Percentiles rank a stretch among this genome's conserved stretches.
Conservation (phyloP, 2,113 vertebrate species). For the Gymnogyps californianus region DNA sequence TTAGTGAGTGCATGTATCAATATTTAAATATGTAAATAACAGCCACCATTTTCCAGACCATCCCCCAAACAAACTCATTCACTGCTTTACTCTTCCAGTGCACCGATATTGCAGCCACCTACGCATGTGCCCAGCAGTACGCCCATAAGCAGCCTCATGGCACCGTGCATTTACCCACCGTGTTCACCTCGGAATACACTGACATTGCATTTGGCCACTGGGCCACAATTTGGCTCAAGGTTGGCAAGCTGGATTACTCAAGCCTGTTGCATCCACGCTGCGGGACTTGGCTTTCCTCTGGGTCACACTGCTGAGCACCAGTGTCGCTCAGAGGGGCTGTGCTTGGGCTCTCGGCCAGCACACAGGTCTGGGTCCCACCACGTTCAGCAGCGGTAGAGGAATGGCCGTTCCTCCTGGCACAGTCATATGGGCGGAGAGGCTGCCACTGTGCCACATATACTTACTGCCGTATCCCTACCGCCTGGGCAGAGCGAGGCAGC, state of each 20-base stretch:
- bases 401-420: fast-evolving
- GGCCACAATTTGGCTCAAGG: background rate
- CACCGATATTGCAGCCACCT: background rate
- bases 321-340: fast-evolving
- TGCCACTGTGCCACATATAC: background rate
- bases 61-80: background rate
- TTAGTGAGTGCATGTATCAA: background rate
- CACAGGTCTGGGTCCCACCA: background rate
- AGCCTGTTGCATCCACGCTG: background rate
- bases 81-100: background rate
- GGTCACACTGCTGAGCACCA: background rate
- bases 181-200: background rate
- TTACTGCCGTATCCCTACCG: background rate
- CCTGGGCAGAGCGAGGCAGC: background rate
- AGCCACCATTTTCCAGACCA: background rate
- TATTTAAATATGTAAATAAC: background rate
- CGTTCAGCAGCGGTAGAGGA: fast-evolving
- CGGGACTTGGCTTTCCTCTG: background rate
- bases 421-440: fast-evolving
- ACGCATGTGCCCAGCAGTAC: background rate
- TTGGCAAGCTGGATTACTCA: background rate
- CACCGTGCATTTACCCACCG: background rate
- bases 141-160: background rate
- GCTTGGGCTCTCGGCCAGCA: background rate
- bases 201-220: background rate